Evolutionary conservation across 2,113 vertebrate species (phyloP), one percentile per base, ranked within the genome.

Genomic region (Paraplagusia blochii): DNA sequence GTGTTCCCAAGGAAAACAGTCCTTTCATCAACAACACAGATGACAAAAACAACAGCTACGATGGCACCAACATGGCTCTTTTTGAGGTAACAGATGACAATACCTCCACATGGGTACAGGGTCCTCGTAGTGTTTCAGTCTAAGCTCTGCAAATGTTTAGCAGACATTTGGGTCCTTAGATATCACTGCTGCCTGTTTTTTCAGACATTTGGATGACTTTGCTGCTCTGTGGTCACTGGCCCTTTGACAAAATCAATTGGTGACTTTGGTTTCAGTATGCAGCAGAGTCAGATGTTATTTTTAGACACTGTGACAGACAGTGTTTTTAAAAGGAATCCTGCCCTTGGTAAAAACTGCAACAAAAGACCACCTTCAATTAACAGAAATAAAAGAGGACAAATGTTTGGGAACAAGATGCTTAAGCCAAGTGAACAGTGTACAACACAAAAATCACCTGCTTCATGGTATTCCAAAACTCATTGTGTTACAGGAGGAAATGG

Each of bases 41-140:
- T 16, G 93, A 94, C 59, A 87, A 82, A 57, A 90, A 82, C 66
- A 94, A 82, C 18, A 70, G 73, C 9, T 94, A 93, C 0, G 94
- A 98, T 78, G 94, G 96, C 53, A 98, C 94, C 85, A 98, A 95
- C 88, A 94, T 98, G 96, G 95, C 95, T 13, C 91, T 98, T 1
- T 98, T 98, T 80, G 96, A 98, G 94, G 96, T 95, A 87, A 86
- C 22, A 29, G 22, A 29, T 29, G 22, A 29, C 6, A 6, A 2
- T 29, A 29, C 22, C 22, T 29, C 22, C 22, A 29, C 6, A 6
- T 29, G 2, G 6, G 22, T 29, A 29, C 22, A 29, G 3, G 3
- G 22, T 29, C 22, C 22, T 29, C 22, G 2, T 29, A 29, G 22
- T 29, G 22, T 29, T 29, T 29, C 22, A 29, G 22, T 29, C 22